Conservation (phyloP, 2,888 invertebrate species). For the Halictus quadricinctus region DNA sequence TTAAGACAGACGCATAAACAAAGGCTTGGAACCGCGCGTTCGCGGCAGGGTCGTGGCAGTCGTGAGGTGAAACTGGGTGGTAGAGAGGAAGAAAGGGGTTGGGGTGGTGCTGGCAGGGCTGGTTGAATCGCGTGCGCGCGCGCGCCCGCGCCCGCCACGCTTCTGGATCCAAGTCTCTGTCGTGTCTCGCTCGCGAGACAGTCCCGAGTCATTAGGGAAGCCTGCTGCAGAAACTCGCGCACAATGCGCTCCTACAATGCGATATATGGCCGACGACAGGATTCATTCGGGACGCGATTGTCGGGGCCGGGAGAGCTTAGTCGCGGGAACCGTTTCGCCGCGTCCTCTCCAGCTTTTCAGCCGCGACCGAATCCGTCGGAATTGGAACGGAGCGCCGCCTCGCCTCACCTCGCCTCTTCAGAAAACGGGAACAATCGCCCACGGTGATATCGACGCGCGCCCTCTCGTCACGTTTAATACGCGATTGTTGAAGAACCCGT, state of each 20-base stretch:
- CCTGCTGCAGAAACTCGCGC: conserved; percentile 58
- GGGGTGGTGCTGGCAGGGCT: conserved; percentile 4
- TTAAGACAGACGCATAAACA: conserved; percentile 74
- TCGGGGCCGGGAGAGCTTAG: conserved; percentile 7
- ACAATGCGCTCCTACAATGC: conserved; percentile 66
- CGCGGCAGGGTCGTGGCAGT: conserved; percentile 2
- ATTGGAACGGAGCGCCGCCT: conserved; percentile 14
- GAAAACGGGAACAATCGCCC: conserved; percentile 21
- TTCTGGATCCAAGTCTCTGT: conserved; percentile 21
- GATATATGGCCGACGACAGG: conserved; percentile 37
- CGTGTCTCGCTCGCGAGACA: conserved; percentile 59
- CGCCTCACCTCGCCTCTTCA: neutral
- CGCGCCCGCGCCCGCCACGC: neutral
- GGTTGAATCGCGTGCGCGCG: conserved; percentile 13
- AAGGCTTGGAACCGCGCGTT: conserved; percentile 36
- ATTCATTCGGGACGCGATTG: conserved; percentile 43
- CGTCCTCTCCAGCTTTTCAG: conserved; percentile 17
- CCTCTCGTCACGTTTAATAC: conserved; percentile 9
- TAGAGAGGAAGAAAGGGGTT: neutral
- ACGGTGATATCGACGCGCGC: neutral
- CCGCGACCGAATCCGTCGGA: neutral
- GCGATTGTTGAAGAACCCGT: neutral
- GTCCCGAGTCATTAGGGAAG: conserved; percentile 73
- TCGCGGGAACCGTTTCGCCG: conserved; percentile 23
- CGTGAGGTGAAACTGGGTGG: neutral